Conservation (phyloP, 2,113 vertebrate species). For the Naja naja region DNA sequence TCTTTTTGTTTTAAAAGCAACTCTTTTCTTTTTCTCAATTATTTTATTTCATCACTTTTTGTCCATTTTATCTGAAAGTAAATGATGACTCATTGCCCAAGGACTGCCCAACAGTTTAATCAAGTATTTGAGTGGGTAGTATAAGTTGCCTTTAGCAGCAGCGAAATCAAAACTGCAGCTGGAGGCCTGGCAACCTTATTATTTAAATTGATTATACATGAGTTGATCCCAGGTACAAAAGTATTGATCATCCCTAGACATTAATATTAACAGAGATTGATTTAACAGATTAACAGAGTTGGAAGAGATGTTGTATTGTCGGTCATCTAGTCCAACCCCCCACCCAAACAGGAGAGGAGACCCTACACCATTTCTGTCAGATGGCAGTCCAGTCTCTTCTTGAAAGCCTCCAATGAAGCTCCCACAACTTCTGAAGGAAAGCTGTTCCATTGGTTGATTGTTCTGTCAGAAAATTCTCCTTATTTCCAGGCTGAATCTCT, state of each 20-base stretch:
- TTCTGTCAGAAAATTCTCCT: no score
- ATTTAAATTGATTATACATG: not conserved
- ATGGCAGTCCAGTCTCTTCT: no score
- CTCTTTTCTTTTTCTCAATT: not conserved
- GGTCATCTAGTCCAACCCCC: no score
- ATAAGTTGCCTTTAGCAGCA: not conserved
- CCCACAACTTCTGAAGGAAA: no score
- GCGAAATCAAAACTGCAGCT: not conserved
- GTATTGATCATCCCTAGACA: not conserved
- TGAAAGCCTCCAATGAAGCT: no score
- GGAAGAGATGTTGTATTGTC: no score
- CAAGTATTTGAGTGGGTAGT: not conserved
- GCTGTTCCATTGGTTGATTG: no score
- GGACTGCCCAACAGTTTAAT: not conserved
- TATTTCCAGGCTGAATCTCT: no score
- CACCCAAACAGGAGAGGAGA: no score
- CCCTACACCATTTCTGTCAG: no score
- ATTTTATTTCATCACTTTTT: not conserved
- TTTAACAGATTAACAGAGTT: no score
- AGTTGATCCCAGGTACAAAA: not conserved
- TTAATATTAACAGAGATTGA: not conserved
- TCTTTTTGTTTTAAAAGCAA: not conserved
- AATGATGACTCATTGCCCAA: not conserved
- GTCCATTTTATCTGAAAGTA: not conserved
- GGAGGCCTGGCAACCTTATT: no score